These are phyloP conservation scores for Eira barbara DNA, from an alignment of 2,113 vertebrate genomes.

Conservation along the genomic window DNA sequence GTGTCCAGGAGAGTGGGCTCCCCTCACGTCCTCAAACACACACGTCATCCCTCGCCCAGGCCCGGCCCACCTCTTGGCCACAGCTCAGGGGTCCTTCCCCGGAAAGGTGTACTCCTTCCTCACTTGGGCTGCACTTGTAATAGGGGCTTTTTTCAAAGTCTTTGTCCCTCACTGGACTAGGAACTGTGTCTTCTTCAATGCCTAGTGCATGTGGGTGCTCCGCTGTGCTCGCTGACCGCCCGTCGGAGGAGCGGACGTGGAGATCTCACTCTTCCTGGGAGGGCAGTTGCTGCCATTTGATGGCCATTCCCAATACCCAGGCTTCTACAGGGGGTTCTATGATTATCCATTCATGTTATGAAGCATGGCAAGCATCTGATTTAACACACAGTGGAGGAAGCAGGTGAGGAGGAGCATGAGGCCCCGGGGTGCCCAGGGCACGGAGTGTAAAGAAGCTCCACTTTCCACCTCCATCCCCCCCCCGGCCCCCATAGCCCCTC, in stretches of 20 bases:
- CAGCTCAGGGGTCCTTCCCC: neutral
- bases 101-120: neutral
- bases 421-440: fast-evolving
- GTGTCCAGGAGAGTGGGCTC: neutral
- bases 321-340: neutral
- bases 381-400: neutral
- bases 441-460: neutral
- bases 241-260: neutral
- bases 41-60: neutral
- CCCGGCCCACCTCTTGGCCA: neutral
- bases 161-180: neutral
- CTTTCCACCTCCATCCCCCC: no score
- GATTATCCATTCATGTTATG: neutral
- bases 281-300: neutral
- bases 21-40: neutral
- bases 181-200: neutral
- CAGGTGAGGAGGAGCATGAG: neutral
- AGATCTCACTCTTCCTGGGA: neutral
- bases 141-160: neutral
- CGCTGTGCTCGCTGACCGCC: neutral
- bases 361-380: neutral
- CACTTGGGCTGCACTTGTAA: neutral
- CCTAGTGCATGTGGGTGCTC: neutral
- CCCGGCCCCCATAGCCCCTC: no score
- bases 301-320: neutral